Percentiles rank a stretch among this genome's conserved stretches.
Conservation (phyloP, 2,888 invertebrate species). For the Nemotelus pantherinus region DNA sequence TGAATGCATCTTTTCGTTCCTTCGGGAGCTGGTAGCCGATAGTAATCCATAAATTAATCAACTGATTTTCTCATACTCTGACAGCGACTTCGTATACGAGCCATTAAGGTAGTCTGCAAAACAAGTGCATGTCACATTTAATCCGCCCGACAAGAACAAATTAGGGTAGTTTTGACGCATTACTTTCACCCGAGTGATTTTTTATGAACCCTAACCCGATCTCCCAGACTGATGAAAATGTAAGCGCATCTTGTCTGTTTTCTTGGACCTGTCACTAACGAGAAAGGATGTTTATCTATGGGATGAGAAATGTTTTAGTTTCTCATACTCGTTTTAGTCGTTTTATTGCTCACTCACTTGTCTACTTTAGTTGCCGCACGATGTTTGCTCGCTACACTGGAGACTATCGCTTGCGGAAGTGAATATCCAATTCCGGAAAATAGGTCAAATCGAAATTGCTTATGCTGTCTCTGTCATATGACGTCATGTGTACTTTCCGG, state of each 20-base stretch:
- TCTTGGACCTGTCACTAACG: neutral
- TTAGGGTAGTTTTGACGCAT: conserved; percentile 34
- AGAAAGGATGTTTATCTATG: conserved; percentile 8
- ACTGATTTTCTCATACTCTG: too few relatives aligned
- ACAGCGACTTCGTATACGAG: too few relatives aligned
- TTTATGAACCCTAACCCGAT: neutral
- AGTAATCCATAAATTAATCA: too few relatives aligned
- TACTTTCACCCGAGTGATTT: neutral
- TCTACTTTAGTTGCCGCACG: neutral
- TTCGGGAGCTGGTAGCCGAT: too few relatives aligned
- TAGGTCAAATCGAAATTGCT: conserved; percentile 40
- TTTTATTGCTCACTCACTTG: neutral
- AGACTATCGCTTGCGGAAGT: conserved; percentile 33
- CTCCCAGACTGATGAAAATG: neutral
- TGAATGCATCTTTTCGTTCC: too few relatives aligned
- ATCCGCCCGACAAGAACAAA: neutral
- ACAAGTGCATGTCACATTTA: too few relatives aligned
- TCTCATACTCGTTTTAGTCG: too few relatives aligned
- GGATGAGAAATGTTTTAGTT: neutral
- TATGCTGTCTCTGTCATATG: neutral
- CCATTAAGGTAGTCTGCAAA: too few relatives aligned
- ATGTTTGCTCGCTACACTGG: conserved; percentile 4
- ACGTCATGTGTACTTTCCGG: neutral
- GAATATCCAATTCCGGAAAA: conserved; percentile 35
- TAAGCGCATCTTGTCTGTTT: neutral